Percentiles rank a stretch among this genome's conserved stretches.
Conservation (phyloP, 2,797 vertebrate species). For the Gila robusta region DNA sequence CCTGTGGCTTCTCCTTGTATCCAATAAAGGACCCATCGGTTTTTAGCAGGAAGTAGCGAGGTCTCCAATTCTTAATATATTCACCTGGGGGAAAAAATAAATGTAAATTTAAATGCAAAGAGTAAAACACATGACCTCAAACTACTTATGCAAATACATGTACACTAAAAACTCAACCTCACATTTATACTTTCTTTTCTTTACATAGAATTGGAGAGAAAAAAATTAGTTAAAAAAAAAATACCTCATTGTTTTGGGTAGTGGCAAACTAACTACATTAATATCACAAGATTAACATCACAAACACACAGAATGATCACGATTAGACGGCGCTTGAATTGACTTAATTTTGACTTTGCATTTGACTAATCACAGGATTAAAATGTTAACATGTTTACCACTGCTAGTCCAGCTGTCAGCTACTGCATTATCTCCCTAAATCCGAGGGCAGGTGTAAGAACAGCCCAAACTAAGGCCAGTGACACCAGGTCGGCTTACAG, state of each 20-base stretch:
- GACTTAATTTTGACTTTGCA: constrained; percentile 43
- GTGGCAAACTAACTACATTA: background rate
- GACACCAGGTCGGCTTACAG: constrained; percentile 36
- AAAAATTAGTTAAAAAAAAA: background rate
- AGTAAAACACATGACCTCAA: background rate
- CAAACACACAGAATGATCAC: constrained; percentile 2
- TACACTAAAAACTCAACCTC: constrained; percentile 1
- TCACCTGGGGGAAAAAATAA: constrained; percentile 81
- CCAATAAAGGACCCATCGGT: constrained; percentile 98
- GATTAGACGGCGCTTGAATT: constrained; percentile 4
- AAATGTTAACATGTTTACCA: constrained; percentile 78
- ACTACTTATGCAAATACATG: background rate
- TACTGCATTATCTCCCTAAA: constrained; percentile 72
- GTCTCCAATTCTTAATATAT: constrained; percentile 99
- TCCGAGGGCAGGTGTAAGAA: constrained; percentile 74
- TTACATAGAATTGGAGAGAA: background rate
- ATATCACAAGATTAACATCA: constrained; percentile 8
- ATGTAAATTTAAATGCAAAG: background rate
- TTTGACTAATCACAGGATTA: constrained; percentile 71
- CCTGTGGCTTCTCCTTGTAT: constrained; percentile 98
- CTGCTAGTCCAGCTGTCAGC: constrained; percentile 73
- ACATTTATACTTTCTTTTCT: background rate
- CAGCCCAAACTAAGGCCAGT: constrained; percentile 18
- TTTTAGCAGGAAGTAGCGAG: constrained; percentile 96
- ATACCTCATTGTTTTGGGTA: background rate